Percentiles rank a stretch among this genome's conserved stretches.
phyloP scores from a whole-genome alignment of 1,140 invertebrate species.

The Hyphantria cunea region DNA sequence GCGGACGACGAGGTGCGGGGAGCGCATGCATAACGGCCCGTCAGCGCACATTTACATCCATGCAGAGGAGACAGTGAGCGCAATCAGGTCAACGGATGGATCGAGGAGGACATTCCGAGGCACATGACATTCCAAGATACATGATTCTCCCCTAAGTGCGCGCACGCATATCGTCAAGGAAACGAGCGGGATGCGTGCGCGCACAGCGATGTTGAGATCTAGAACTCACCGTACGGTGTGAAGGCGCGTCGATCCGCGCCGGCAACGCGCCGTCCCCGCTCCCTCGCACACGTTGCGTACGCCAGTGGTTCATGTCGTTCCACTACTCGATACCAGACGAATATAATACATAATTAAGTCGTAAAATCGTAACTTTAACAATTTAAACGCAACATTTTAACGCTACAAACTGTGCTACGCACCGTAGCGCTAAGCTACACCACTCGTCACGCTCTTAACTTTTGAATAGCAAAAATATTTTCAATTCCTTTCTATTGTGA shows the following conservation, averaged over 20 bases:
- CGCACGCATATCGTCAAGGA: slow-evolving; percentile 51
- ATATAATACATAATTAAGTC: slow-evolving; percentile 32
- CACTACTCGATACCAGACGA: slow-evolving; percentile 62
- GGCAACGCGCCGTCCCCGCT: slow-evolving; percentile 32
- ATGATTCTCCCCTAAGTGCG: slow-evolving; percentile 82
- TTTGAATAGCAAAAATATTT: not conserved
- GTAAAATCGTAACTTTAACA: slow-evolving; percentile 33
- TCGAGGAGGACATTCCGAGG: slow-evolving; percentile 83
- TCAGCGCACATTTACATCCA: slow-evolving; percentile 72
- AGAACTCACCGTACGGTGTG: slow-evolving; percentile 74
- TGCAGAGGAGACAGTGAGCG: slow-evolving; percentile 75
- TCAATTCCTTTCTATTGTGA: not conserved
- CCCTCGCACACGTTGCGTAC: slow-evolving; percentile 37
- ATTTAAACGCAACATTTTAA: slow-evolving; percentile 11
- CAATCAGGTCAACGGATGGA: slow-evolving; percentile 71
- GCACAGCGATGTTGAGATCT: slow-evolving; percentile 82
- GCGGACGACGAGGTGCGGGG: slow-evolving; percentile 51
- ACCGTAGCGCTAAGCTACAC: not conserved
- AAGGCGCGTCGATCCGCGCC: slow-evolving; percentile 34
- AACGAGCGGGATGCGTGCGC: slow-evolving; percentile 57
- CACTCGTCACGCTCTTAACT: not conserved
- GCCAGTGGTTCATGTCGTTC: slow-evolving; percentile 42
- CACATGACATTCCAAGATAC: slow-evolving; percentile 83
- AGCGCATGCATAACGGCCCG: slow-evolving; percentile 71
- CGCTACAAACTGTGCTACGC: slow-evolving; percentile 10